phyloP scores from a whole-genome alignment of 2,797 vertebrate species.

The Amniataba percoides region DNA sequence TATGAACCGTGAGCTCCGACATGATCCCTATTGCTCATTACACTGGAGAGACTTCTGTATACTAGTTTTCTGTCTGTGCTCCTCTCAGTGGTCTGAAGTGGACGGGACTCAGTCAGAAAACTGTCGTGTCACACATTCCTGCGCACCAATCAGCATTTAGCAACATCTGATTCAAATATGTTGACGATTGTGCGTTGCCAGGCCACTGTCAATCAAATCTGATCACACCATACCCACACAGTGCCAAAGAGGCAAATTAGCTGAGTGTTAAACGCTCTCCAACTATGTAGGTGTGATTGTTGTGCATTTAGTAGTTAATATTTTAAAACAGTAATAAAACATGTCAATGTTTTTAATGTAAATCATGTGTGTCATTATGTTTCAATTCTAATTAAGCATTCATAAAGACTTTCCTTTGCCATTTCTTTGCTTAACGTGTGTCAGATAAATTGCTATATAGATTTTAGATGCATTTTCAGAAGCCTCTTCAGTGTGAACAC shows the following conservation, averaged over 20 bases:
- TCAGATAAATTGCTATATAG: background rate
- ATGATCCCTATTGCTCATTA: too few relatives aligned
- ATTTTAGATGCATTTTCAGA: background rate
- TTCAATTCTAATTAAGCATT: slow-evolving; percentile 25
- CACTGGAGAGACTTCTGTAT: too few relatives aligned
- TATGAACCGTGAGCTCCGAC: background rate
- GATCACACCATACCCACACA: background rate
- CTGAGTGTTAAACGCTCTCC: too few relatives aligned
- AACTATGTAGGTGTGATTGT: too few relatives aligned
- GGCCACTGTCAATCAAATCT: background rate
- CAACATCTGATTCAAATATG: background rate
- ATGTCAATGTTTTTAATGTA: background rate
- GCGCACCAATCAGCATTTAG: background rate
- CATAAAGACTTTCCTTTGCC: background rate
- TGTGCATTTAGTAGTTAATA: too few relatives aligned
- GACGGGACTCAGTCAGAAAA: too few relatives aligned
- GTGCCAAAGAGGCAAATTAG: background rate
- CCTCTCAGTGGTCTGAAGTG: too few relatives aligned
- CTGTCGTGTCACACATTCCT: too few relatives aligned
- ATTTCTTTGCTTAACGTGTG: background rate
- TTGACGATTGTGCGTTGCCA: background rate
- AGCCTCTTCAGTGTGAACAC: background rate
- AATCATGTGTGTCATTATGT: slow-evolving; percentile 6
- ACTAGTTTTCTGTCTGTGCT: too few relatives aligned
- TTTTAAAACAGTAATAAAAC: background rate